These are phyloP conservation scores for Piscicola geometra DNA, from an alignment of 2,888 invertebrate genomes.

Conservation along the genomic window DNA sequence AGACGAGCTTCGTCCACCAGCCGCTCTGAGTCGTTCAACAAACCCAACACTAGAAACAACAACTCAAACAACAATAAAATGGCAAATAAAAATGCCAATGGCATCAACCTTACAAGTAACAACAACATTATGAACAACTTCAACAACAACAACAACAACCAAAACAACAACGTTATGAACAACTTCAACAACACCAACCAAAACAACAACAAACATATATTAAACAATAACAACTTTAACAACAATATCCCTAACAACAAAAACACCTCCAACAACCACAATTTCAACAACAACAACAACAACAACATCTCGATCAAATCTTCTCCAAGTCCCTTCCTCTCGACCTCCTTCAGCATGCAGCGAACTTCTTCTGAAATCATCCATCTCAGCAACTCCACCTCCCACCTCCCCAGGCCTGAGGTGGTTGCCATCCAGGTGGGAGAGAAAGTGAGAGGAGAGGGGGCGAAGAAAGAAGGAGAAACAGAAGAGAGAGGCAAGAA, in stretches of 20 bases:
- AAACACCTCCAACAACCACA: neutral
- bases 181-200: neutral
- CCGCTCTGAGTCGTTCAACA: no score
- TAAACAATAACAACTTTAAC: constrained; percentile 3
- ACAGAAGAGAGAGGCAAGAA: neutral
- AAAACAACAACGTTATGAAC: neutral
- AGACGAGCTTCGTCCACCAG: neutral
- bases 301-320: neutral
- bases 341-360: neutral
- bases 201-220: neutral
- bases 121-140: constrained; percentile 1
- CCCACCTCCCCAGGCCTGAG: constrained; percentile 48
- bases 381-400: neutral
- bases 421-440: constrained; percentile 54
- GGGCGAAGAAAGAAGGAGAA: neutral
- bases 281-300: neutral
- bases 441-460: neutral
- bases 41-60: no score
- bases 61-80: constrained; percentile 24
- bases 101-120: constrained; percentile 1
- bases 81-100: neutral
- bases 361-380: constrained; percentile 24
- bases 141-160: neutral
- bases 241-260: neutral
- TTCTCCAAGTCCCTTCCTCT: neutral